Base-by-base conservation (phyloP, 2,113 vertebrate genomes). In the Nycticebus coucang region DNA sequence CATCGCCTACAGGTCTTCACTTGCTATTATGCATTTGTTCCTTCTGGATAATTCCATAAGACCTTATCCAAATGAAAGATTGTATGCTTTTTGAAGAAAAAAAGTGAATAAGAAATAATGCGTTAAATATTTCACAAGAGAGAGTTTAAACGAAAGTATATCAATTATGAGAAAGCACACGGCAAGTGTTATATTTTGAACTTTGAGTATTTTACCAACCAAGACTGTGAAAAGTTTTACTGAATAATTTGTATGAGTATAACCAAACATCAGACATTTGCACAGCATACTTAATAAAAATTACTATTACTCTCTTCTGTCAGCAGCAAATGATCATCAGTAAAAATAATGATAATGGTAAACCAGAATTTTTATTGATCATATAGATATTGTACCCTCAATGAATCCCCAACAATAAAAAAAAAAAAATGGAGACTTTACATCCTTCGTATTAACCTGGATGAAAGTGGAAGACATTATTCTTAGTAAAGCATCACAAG, bases 21-120 rank as follows among this genome's bases (percentile, higher is more conserved):
- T 90, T 77, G 64, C 78, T 4, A 45, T 95, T 87, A 60, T 80
- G 0, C 5, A 59, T 18, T 90, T 96, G 13, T 87, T 95, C 89
- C 91, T 97, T 97, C 12, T 82, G 79, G 14, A 41, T 1, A 93
- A 94, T 97, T 96, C 12, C 92, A n/a, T 64, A 93, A 95, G 82
- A 86, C 26, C 19, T 90, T 90, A 78, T 86, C 37, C 53, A 89
- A 91, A 94, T 93, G 74, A 92, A 95, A 80, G 21, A 55, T 24
- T 72, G 5, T 74, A n/a, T 81, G 28, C 24, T 87, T 95, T 91
- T 75, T 53, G 83, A 64, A 75, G 55, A 62, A 85, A 87, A 94
- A 90, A 81, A 41, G 8, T 55, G 24, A 60, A 62, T 86, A 92
- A 87, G 37, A 78, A 88, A 87, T 82, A 88, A 78, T 41, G 7